Conservation (phyloP, 2,113 vertebrate species). For the Peromyscus californicus region DNA sequence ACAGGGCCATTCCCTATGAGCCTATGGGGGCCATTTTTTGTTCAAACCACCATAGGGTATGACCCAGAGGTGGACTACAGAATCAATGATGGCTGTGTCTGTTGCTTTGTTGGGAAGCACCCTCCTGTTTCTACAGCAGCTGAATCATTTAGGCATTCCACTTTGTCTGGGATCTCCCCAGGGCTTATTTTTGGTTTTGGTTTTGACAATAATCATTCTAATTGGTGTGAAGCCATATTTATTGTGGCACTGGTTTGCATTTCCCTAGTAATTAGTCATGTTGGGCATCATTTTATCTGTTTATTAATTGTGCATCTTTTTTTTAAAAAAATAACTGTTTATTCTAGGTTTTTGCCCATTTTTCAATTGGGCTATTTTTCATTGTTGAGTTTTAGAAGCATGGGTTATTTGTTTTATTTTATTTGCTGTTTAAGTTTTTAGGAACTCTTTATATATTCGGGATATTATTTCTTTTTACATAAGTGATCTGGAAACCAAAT, state of each 20-base stretch:
- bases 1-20: background rate
- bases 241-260: background rate
- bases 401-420: background rate
- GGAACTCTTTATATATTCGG: background rate
- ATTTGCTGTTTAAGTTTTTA: background rate
- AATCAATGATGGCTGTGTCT: background rate
- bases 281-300: background rate
- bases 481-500: background rate
- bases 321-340: background rate
- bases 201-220: background rate
- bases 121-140: background rate
- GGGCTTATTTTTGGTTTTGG: background rate
- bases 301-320: background rate
- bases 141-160: background rate
- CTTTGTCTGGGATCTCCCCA: background rate
- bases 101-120: background rate
- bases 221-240: background rate
- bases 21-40: background rate
- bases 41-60: background rate
- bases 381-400: background rate
- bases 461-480: background rate
- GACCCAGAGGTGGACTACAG: background rate
- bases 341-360: background rate
- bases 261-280: background rate
- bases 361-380: background rate